Evolutionary conservation across 1,140 invertebrate species (phyloP), one percentile per base, ranked within the genome.

Genomic region (Drosophila suzukii): DNA sequence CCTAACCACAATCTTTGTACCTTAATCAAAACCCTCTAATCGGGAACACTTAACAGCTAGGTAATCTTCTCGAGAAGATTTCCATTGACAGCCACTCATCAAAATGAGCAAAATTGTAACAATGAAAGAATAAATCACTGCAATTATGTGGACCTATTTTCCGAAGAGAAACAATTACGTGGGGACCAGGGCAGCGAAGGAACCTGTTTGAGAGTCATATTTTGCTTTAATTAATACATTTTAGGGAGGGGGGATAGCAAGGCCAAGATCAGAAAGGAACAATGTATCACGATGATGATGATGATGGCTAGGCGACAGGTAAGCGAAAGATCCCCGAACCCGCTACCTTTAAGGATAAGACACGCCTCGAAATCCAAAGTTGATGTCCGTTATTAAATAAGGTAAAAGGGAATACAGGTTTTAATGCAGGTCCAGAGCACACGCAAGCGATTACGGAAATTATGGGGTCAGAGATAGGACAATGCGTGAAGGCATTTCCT

Each of bases 191-290:
- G 20, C 24, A 20, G 24, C 11, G 7, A 12, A 12, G 30, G 10
- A 65, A 66, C 74, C 61, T 44, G 55, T 57, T 43, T 36, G 56
- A 50, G 34, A 61, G 24, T 36, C 15, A 57, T 56, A 62, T 24
- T 77, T 56, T 49, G 63, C 56, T 71, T 90, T 90, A 89, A 89
- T 89, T 89, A 89, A 89, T 89, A 81, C 66, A 89, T 89, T 84
- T 80, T 46, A 59, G n/a, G 41, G 50, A 11, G 34, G 63, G 15
- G 13, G 6, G 32, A 8, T n/a, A 38, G 4, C 47, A 36, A 44
- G 63, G 61, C 38, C 61, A 38, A 68, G 50, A 44, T 56, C 17
- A 34, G 27, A 54, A 59, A 57, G 55, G 50, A 65, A 75, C 75
- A 78, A 66, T 78, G 55, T 72, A 72, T 80, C 78, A 53, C 44